Base-by-base conservation (phyloP, 2,113 vertebrate genomes). In the Festucalex cinctus region DNA sequence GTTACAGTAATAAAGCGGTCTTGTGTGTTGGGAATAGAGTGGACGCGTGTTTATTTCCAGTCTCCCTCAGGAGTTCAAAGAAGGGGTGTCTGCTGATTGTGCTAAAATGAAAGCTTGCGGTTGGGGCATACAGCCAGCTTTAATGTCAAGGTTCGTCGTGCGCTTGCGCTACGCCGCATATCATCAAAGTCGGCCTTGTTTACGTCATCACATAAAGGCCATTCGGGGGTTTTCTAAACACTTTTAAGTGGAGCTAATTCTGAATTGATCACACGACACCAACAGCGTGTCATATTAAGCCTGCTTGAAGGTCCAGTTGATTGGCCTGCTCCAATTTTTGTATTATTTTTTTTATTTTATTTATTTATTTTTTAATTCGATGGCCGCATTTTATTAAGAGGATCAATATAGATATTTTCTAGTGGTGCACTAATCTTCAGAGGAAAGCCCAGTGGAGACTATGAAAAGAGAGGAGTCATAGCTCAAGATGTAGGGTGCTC, bases 51-150 rank as follows among this genome's bases (percentile, higher is more conserved):
- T 82, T 84, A 83, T 84, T 85, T 87, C 77, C 71, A 66, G 70
- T 69, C 65, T 77, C 56, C 76, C 75, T 74, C 75, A 76, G 63
- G 63, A 81, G 74, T 81, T 89, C 79, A 88, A 88, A 84, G 83
- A 65, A 39, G 77, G 78, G 80, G 81, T 87, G 83, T 81, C 80
- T 82, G 77, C 78, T 85, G 81, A 88, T 79, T 86, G 81, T 71
- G 78, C 75, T 73, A 53, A 86, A 88, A 88, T 84, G 75, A 88
- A 74, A 81, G 85, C 81, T 71, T 85, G 64, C 62, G 53, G 79
- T 65, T 1, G 54, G 70, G 74, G 66, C 70, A 53, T 16, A 0
- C 60, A 51, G 77, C 76, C 75, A 73, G 70, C 69, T 74, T 17
- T 85, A 85, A 87, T 83, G 78, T 75, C 74, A 77, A 79, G 71